Evolutionary conservation across 2,888 invertebrate genomes (phyloP), one percentile per base, ranked within the genome.

Genomic region (Chelonus formosanus): DNA sequence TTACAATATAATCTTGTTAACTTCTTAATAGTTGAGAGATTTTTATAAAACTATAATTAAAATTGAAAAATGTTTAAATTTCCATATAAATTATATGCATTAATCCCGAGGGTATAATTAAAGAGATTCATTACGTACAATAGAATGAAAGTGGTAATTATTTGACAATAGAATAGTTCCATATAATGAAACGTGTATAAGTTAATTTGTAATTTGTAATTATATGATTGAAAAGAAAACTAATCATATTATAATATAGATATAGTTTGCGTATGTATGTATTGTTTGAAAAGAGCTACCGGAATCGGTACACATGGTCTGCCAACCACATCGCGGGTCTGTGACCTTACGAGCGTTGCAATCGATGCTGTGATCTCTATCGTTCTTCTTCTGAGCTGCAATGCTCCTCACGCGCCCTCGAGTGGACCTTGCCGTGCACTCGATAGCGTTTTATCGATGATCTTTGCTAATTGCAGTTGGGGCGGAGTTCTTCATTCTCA

Each of bases 291-390:
- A 71, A 67, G 64, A 67, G 65, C 63, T 66, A 67, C 63, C 71
- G 67, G 70, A 74, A 72, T 75, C 73, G 76, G 78, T 78, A 76
- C 78, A 79, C 78, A 78, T 79, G 80, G 78, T 69, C 75, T 79
- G 70, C 79, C 78, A 80, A 80, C 76, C 80, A 80, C 77, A 80
- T 79, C 79, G 78, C 73, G 73, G 80, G 79, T 81, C 76, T 76
- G 75, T 78, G 81, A 80, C 80, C 81, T 77, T 77, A 75, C 70
- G 73, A 71, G 74, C 72, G 70, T 72, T 70, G 74, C 74, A 80
- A 80, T 80, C 80, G 77, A 78, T 74, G 75, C 75, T 73, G 74
- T 75, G 77, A 80, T 80, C 78, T 76, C 70, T 64, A 52, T 63
- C 54, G 62, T 67, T 54, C 60, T 55, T 54, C 53, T 55, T 40